Evolutionary conservation across 2,888 invertebrate genomes (phyloP), one percentile per base, ranked within the genome.

Genomic region (Eubasilissa splendida): DNA sequence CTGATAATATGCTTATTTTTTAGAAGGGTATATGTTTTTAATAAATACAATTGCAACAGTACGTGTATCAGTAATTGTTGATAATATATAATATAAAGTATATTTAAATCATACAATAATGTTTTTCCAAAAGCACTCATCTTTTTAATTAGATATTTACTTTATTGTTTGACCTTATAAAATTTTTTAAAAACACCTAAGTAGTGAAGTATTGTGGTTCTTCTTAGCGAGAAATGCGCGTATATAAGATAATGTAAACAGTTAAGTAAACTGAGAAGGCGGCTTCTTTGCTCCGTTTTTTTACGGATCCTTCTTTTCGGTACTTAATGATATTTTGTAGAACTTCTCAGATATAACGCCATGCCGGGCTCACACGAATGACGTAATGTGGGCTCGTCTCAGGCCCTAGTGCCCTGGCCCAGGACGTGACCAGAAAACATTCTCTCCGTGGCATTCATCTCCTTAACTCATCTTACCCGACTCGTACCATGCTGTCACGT

Each of bases 401-500:
- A n/a, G 65, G 76, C 33, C 12, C 70, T 53, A 42, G 70, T 60
- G 65, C 31, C 68, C 68, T 11, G 65, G 54, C 59, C 52, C 63
- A 52, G 76, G 76, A 76, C 76, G 76, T 76, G 76, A 76, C 76
- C n/a, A 76, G 65, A 76, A 65, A 76, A 53, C 54, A 33, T 54
- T 63, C 63, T 63, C 42, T 63, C 33, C 63, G 33, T 31, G 31
- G 63, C 63, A 63, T 63, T 31, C 63, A 42, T 42, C 63, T 63
- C 63, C 22, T 63, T 63, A 31, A 63, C 63, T 63, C 63, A 63
- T 33, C 33, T 63, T 31, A 10, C 4, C 42, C 42, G 42, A 22
- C 31, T 63, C 42, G 63, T 63, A 63, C 63, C 42, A 2, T 31
- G 33, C 63, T 63, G 63, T 33, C 63, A 63, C 42, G 63, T 63